A percentile compares a stretch with the other conserved stretches of the same genome.
phyloP scores from a whole-genome alignment of 2,888 invertebrate genomes.

The Pseudolycoriella hygida region DNA sequence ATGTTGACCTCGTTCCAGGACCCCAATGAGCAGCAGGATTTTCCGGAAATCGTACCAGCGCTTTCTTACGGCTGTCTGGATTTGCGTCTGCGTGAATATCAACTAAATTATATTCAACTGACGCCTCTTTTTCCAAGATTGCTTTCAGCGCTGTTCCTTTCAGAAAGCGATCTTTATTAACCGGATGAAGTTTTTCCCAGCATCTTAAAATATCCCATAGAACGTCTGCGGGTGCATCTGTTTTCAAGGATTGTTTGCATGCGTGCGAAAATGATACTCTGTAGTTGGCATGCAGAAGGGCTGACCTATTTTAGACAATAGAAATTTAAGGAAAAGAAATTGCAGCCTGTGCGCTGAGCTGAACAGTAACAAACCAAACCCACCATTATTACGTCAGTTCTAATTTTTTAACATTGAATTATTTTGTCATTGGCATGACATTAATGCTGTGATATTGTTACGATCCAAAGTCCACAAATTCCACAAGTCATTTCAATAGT shows the following conservation, averaged over 20 bases:
- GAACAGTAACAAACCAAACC: conserved; percentile 8
- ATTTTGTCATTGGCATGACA: conserved; percentile 21
- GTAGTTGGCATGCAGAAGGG: conserved; percentile 75
- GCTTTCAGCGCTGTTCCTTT: conserved; percentile 23
- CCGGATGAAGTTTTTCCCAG: conserved; percentile 56
- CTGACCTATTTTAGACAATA: conserved; percentile 46
- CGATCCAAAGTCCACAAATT: too few species aligned
- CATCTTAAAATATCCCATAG: conserved; percentile 85
- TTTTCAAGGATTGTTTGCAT: conserved; percentile 75
- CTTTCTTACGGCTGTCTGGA: conserved; percentile 55
- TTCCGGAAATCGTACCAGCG: conserved; percentile 61
- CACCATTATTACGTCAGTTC: conserved; percentile 1
- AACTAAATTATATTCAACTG: conserved; percentile 29
- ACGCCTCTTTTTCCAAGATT: conserved; percentile 37
- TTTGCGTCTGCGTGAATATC: conserved; percentile 45
- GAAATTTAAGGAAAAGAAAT: too few species aligned
- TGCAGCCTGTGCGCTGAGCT: too few species aligned
- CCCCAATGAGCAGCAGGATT: conserved; percentile 87
- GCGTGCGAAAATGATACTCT: conserved; percentile 86
- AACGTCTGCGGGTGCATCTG: conserved; percentile 67
- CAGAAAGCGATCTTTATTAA: conserved; percentile 39
- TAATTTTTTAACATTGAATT: conserved; percentile 2
- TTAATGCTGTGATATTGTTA: too few species aligned
- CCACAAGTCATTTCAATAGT: too few species aligned
- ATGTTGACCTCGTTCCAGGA: conserved; percentile 63